Evolutionary conservation across 2,888 invertebrate genomes (phyloP).

Genomic region (Phortica magna): DNA sequence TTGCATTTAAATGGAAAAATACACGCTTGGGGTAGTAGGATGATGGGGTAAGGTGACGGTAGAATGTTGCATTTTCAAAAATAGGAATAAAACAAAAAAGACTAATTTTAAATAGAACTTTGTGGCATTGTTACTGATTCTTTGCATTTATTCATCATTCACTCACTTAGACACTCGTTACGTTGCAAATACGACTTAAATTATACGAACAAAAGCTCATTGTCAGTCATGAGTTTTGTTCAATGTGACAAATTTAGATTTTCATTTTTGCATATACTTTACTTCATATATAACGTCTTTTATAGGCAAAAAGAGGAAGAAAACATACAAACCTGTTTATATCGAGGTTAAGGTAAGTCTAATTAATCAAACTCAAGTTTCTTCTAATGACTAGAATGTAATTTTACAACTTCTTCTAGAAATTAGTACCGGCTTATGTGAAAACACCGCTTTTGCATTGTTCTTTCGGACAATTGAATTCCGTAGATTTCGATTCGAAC

Average conservation of each 20-base stretch:
- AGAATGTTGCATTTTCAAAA: too few relatives aligned
- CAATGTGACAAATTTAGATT: too few relatives aligned
- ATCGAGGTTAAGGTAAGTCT: conserved; percentile 75
- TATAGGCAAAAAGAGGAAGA: conserved; percentile 66
- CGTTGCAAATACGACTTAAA: too few relatives aligned
- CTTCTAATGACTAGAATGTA: background rate
- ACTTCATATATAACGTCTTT: background rate
- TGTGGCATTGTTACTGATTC: conserved; percentile 8
- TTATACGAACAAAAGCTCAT: background rate
- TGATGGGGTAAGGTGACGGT: too few relatives aligned
- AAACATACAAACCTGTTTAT: conserved; percentile 65
- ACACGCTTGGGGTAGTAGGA: too few relatives aligned
- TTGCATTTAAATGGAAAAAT: conserved; percentile 67
- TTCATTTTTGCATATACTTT: background rate
- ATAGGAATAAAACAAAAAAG: too few relatives aligned
- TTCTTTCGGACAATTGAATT: conserved; percentile 82
- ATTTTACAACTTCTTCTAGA: conserved; percentile 75
- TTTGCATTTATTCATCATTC: conserved; percentile 11
- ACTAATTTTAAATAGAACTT: too few relatives aligned
- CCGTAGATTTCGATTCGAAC: conserved; percentile 79
- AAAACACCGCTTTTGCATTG: conserved; percentile 86
- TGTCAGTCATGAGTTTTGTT: conserved; percentile 10
- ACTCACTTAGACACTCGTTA: background rate
- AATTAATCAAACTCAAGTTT: background rate
- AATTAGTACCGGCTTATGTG: conserved; percentile 84